A percentile compares a stretch with the other conserved stretches of the same genome.
Evolutionary conservation across 2,797 vertebrate species (phyloP).

Genomic region (Tenualosa thibaudeaui): DNA sequence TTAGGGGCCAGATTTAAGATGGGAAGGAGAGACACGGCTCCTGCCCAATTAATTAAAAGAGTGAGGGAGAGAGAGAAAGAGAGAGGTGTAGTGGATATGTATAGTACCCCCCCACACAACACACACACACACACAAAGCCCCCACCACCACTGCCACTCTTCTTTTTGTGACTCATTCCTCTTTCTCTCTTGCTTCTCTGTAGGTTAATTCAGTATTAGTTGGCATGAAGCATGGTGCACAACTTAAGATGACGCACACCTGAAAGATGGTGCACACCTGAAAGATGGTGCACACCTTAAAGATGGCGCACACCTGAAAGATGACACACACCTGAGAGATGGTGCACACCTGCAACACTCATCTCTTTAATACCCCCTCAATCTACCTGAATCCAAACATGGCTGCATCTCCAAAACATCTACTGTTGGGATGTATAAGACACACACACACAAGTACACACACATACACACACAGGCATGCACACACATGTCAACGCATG

Average conservation of each 20-base stretch:
- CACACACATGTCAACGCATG: not conserved
- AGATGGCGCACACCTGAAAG: not conserved
- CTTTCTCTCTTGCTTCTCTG: not conserved
- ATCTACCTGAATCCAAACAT: not conserved
- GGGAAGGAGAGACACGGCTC: conserved; percentile 63
- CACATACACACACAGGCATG: not conserved
- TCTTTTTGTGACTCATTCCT: not conserved
- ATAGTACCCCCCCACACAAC: conserved; percentile 51
- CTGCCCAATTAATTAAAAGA: conserved; percentile 76
- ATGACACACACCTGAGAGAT: no score
- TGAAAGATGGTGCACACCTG: not conserved
- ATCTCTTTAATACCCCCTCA: not conserved
- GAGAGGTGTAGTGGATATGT: conserved; percentile 38
- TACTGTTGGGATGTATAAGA: not conserved
- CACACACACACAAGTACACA: not conserved
- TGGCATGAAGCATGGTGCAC: not conserved
- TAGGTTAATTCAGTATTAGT: not conserved
- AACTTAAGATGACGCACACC: not conserved
- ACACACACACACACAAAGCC: not conserved
- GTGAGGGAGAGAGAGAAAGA: conserved; percentile 52
- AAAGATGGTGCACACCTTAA: not conserved
- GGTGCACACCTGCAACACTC: not conserved
- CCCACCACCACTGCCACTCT: not conserved
- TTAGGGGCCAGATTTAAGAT: conserved; percentile 76
- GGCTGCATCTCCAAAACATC: not conserved